phyloP scores from a whole-genome alignment of 1,140 invertebrate species.

The Melanaphis sacchari region DNA sequence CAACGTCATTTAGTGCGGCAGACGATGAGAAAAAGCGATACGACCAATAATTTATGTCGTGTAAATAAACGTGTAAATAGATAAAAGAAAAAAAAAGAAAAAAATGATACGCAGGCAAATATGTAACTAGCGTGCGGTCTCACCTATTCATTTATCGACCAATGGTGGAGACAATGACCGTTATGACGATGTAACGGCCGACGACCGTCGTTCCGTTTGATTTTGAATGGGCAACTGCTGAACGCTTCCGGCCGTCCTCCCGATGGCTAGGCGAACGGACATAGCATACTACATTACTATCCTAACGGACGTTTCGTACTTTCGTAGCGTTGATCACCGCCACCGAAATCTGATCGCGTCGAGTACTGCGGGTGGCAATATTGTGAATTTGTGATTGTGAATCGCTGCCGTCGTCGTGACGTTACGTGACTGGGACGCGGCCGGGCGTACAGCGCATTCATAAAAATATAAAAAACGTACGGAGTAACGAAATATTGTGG shows the following conservation, averaged over 20 bases:
- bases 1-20: background rate
- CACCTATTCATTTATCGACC: conserved; percentile 52
- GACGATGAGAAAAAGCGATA: background rate
- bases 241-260: background rate
- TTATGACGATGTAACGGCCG: conserved; percentile 51
- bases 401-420: background rate
- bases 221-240: conserved; percentile 39
- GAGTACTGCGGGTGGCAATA: background rate
- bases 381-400: too few species aligned
- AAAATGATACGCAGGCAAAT: background rate
- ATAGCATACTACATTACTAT: background rate
- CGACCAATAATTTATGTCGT: background rate
- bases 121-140: conserved; percentile 17
- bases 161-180: conserved; percentile 41
- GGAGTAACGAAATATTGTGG: background rate
- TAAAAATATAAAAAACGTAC: background rate
- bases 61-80: background rate
- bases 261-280: background rate
- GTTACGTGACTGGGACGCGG: background rate
- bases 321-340: background rate
- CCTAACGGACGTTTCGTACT: conserved; percentile 32
- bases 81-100: background rate
- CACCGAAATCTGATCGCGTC: background rate
- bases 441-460: background rate
- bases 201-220: conserved; percentile 47